phyloP scores from a whole-genome alignment of 2,113 vertebrate genomes.

The Bubalus kerabau region DNA sequence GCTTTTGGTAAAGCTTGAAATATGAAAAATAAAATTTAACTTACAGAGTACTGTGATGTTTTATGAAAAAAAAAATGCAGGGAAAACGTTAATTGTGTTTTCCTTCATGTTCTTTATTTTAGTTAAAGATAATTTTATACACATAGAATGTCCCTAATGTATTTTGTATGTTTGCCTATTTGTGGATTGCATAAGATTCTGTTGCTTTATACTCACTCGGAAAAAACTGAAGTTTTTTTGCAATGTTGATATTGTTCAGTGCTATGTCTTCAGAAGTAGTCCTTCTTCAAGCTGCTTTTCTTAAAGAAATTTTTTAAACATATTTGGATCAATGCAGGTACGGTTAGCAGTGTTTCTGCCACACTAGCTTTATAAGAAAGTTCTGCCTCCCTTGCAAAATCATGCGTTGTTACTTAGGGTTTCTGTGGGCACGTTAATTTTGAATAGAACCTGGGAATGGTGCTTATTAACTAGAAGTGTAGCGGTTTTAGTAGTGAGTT shows the following conservation, averaged over 20 bases:
- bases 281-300: neutral
- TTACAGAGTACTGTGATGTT: neutral
- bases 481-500: neutral
- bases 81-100: neutral
- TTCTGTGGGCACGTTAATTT: conserved; percentile 10
- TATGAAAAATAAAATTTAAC: conserved; percentile 20
- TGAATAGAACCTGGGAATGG: conserved; percentile 1
- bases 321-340: neutral
- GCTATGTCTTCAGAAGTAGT: conserved; percentile 6
- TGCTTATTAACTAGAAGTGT: neutral
- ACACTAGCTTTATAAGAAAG: neutral
- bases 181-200: neutral
- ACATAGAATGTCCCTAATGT: neutral
- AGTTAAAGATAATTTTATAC: conserved; percentile 31
- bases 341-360: neutral
- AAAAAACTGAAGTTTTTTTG: conserved; percentile 23
- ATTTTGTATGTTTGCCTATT: conserved; percentile 11
- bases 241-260: neutral
- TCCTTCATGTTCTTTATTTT: neutral
- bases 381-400: conserved; percentile 16
- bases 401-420: neutral
- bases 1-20: conserved; percentile 7
- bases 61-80: neutral
- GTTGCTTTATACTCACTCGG: neutral
- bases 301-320: neutral